Evolutionary conservation across 2,797 vertebrate genomes (phyloP).

Genomic region (Sitta carolinensis): DNA sequence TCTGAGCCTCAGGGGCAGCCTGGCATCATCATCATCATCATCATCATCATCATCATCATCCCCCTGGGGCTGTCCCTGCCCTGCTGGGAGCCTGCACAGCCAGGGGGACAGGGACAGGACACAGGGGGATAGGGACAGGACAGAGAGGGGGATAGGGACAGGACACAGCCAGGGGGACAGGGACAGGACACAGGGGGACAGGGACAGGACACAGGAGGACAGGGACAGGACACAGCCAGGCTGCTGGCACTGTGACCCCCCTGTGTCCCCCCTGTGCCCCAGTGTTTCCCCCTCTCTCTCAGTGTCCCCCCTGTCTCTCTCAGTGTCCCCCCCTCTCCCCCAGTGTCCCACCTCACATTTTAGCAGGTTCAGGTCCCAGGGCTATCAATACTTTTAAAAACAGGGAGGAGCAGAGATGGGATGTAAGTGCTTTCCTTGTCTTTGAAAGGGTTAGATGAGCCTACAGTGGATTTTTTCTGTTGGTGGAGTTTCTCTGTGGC

Average conservation of each 20-base stretch:
- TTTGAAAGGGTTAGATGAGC: neutral
- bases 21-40: too few relatives aligned
- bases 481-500: neutral
- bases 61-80: too few relatives aligned
- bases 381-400: neutral
- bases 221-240: neutral
- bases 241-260: neutral
- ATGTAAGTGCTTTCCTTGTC: neutral
- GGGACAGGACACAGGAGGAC: too few relatives aligned
- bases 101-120: too few relatives aligned
- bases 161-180: neutral
- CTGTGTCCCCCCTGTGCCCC: too few relatives aligned
- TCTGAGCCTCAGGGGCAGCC: too few relatives aligned
- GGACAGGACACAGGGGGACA: too few relatives aligned
- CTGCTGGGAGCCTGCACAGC: too few relatives aligned
- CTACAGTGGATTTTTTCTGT: neutral
- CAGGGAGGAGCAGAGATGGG: neutral
- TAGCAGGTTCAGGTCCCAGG: neutral
- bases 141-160: neutral
- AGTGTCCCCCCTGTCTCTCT: too few relatives aligned
- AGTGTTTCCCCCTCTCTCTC: neutral
- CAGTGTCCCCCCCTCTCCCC: neutral
- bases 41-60: too few relatives aligned
- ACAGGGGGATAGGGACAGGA: too few relatives aligned
- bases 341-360: too few relatives aligned